Conservation (phyloP, 2,797 vertebrate species). For the Nothura maculosa region DNA sequence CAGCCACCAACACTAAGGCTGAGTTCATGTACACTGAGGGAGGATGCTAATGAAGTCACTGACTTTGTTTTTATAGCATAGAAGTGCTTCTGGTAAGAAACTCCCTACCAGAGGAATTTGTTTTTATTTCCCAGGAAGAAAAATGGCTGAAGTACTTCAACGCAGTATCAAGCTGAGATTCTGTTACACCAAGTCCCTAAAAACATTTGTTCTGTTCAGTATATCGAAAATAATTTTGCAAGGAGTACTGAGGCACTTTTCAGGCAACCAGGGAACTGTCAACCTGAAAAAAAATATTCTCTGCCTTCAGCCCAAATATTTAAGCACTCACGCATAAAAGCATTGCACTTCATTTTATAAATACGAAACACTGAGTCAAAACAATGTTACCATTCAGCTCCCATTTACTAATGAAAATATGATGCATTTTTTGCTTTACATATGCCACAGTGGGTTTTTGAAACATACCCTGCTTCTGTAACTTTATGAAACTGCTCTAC, state of each 20-base stretch:
- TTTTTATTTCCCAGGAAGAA: background rate
- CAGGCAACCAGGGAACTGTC: background rate
- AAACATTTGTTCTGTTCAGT: background rate
- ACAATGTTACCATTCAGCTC: background rate
- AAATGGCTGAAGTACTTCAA: background rate
- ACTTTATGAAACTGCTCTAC: background rate
- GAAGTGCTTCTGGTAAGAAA: background rate
- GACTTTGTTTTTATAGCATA: background rate
- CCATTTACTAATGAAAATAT: background rate
- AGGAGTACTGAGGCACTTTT: background rate
- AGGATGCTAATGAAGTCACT: background rate
- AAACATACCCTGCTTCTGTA: background rate
- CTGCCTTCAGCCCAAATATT: background rate
- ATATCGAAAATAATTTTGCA: background rate
- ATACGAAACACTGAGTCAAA: background rate
- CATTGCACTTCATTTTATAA: background rate
- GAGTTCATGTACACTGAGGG: accelerated
- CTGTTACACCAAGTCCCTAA: background rate
- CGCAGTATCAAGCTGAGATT: background rate
- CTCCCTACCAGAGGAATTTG: background rate
- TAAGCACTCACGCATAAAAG: background rate
- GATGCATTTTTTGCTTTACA: background rate
- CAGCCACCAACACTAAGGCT: background rate
- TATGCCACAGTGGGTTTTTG: background rate
- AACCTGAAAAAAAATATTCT: background rate